These are phyloP conservation scores for Microtus ochrogaster DNA, from an alignment of 2,113 vertebrate species.

Conservation along the genomic window DNA sequence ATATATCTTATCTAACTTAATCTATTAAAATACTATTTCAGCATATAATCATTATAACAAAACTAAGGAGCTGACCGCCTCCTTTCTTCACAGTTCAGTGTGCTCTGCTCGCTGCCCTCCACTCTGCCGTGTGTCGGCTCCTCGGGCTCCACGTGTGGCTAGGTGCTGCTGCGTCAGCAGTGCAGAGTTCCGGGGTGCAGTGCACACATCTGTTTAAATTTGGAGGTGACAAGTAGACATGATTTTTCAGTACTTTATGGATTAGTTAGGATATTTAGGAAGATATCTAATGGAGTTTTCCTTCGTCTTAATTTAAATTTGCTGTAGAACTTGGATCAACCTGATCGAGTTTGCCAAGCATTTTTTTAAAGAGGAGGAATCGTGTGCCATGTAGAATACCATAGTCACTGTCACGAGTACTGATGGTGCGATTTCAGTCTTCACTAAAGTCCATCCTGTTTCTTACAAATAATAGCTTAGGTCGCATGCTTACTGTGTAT, in stretches of 20 bases:
- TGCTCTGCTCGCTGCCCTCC: background rate
- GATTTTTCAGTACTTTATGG: constrained; percentile 58
- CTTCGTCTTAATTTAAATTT: constrained; percentile 63
- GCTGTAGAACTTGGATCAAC: constrained; percentile 26
- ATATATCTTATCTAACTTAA: constrained; percentile 44
- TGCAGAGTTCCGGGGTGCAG: background rate
- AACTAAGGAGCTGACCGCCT: background rate
- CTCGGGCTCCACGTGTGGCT: background rate
- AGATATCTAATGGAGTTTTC: constrained; percentile 53
- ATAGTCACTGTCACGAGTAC: constrained; percentile 47
- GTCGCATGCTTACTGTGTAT: constrained; percentile 82
- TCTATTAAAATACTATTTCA: constrained; percentile 46
- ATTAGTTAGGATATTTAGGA: constrained; percentile 60
- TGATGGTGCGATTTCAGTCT: constrained; percentile 31
- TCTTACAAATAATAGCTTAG: constrained; percentile 79
- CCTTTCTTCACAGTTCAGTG: background rate
- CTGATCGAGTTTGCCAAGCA: constrained; percentile 64
- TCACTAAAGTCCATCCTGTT: constrained; percentile 72
- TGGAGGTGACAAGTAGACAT: constrained; percentile 29
- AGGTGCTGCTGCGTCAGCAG: background rate
- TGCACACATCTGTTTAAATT: constrained; percentile 34
- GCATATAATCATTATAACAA: constrained; percentile 39
- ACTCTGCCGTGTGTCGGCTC: background rate
- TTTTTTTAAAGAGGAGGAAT: constrained; percentile 69
- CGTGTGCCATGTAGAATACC: constrained; percentile 60